phyloP scores from a whole-genome alignment of 2,888 invertebrate species.

The Drosophila picticornis region DNA sequence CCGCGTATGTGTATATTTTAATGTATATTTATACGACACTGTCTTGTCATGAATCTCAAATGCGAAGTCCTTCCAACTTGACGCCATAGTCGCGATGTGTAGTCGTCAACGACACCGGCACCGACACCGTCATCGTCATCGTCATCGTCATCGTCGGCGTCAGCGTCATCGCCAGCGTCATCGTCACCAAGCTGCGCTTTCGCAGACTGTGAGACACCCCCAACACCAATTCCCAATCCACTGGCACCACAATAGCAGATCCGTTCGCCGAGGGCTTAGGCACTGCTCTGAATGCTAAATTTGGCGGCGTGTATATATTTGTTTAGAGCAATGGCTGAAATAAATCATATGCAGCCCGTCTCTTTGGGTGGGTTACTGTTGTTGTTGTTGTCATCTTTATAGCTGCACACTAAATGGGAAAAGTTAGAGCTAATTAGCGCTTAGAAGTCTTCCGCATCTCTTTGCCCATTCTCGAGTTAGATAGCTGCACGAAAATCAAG shows the following conservation, averaged over 20 bases:
- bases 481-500: slow-evolving; percentile 30
- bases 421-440: slow-evolving; percentile 69
- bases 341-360: slow-evolving; percentile 64
- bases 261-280: neutral
- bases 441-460: slow-evolving; percentile 12
- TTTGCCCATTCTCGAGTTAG: neutral
- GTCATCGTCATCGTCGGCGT: neutral
- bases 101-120: neutral
- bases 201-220: slow-evolving; percentile 5
- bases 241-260: neutral
- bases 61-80: slow-evolving; percentile 27
- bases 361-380: neutral
- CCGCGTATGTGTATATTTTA: neutral
- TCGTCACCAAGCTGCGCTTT: slow-evolving; percentile 19
- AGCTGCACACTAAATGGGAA: slow-evolving; percentile 58
- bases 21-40: slow-evolving; percentile 15
- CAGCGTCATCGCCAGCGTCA: neutral
- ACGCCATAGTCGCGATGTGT: slow-evolving; percentile 24
- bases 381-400: slow-evolving; percentile 26
- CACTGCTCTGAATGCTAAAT: slow-evolving; percentile 22
- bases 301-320: slow-evolving; percentile 29
- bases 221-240: neutral
- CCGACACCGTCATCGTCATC: neutral
- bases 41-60: slow-evolving; percentile 49
- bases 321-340: slow-evolving; percentile 58